Evolutionary conservation across 2,888 invertebrate species (phyloP).

Genomic region (Cylloceria caligata): DNA sequence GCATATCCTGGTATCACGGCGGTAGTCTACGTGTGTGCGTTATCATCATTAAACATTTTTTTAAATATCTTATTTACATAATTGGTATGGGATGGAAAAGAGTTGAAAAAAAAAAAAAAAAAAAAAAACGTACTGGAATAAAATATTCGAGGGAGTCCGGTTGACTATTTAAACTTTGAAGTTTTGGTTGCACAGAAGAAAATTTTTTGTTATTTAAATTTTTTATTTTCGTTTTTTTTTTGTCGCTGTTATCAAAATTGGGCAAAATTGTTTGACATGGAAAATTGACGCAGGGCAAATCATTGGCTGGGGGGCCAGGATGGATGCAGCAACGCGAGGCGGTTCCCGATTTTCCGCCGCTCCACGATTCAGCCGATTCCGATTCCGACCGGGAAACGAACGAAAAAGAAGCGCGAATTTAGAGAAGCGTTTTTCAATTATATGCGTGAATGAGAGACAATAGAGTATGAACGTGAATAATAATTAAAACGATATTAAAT

Average conservation of each 20-base stretch:
- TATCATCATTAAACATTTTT: slow-evolving; percentile 49
- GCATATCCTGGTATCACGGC: slow-evolving; percentile 72
- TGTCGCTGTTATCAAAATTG: slow-evolving; percentile 45
- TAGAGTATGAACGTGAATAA: slow-evolving; percentile 39
- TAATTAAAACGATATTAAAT: slow-evolving; percentile 60
- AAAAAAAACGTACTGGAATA: slow-evolving; percentile 52
- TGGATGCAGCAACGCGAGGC: slow-evolving; percentile 85
- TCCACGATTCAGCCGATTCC: slow-evolving; percentile 82
- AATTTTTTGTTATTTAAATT: slow-evolving; percentile 8
- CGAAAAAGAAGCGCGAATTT: slow-evolving; percentile 83
- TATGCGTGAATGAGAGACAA: slow-evolving; percentile 51
- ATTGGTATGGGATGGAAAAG: slow-evolving; percentile 48
- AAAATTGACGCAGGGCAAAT: slow-evolving; percentile 82
- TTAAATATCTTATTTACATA: slow-evolving; percentile 38
- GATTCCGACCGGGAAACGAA: slow-evolving; percentile 83
- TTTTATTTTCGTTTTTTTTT: slow-evolving; percentile 22
- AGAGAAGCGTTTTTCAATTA: slow-evolving; percentile 67
- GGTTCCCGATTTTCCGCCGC: slow-evolving; percentile 84
- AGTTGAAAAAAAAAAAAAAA: slow-evolving; percentile 15
- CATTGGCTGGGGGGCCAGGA: slow-evolving; percentile 83
- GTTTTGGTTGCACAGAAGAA: slow-evolving; percentile 41
- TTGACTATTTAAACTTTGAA: slow-evolving; percentile 22
- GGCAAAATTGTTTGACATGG: slow-evolving; percentile 68
- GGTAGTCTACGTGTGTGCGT: slow-evolving; percentile 77
- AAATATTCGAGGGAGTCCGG: slow-evolving; percentile 36